phyloP scores from a whole-genome alignment of 2,797 vertebrate species.

The Ctenopoma kingsleyae region DNA sequence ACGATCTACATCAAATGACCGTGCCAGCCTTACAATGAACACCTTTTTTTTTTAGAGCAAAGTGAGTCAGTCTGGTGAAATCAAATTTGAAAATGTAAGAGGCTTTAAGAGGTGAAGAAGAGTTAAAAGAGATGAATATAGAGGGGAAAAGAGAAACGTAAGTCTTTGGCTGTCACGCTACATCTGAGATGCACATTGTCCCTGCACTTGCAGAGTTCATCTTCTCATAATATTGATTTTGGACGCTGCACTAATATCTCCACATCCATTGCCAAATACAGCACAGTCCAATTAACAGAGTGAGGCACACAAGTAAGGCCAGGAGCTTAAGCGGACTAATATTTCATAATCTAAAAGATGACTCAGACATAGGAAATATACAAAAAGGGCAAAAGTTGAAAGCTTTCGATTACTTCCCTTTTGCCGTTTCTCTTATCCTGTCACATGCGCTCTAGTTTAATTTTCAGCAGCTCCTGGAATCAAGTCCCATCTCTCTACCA shows the following conservation, averaged over 20 bases:
- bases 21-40: slow-evolving; percentile 50
- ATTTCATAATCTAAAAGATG: slow-evolving; percentile 63
- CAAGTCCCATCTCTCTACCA: slow-evolving; percentile 1
- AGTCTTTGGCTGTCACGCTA: slow-evolving; percentile 63
- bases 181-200: slow-evolving; percentile 73
- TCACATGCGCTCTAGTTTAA: slow-evolving; percentile 35
- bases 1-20: slow-evolving; percentile 40
- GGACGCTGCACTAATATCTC: slow-evolving; percentile 64
- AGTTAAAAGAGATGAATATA: slow-evolving; percentile 21
- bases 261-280: slow-evolving; percentile 67
- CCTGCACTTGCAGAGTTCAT: slow-evolving; percentile 68
- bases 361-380: slow-evolving; percentile 64
- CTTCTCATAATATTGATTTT: slow-evolving; percentile 83
- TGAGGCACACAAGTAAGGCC: slow-evolving; percentile 38
- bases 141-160: slow-evolving; percentile 38
- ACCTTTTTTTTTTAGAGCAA: slow-evolving; percentile 22
- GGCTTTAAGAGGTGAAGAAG: slow-evolving; percentile 26
- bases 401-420: slow-evolving; percentile 61
- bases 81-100: slow-evolving; percentile 33
- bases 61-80: slow-evolving; percentile 34
- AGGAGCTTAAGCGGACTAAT: slow-evolving; percentile 51
- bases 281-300: slow-evolving; percentile 73
- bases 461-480: slow-evolving; percentile 39
- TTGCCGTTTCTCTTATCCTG: slow-evolving; percentile 32
- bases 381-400: slow-evolving; percentile 49